phyloP scores from a whole-genome alignment of 2,888 invertebrate genomes.

The Eupithecia exiguata region DNA sequence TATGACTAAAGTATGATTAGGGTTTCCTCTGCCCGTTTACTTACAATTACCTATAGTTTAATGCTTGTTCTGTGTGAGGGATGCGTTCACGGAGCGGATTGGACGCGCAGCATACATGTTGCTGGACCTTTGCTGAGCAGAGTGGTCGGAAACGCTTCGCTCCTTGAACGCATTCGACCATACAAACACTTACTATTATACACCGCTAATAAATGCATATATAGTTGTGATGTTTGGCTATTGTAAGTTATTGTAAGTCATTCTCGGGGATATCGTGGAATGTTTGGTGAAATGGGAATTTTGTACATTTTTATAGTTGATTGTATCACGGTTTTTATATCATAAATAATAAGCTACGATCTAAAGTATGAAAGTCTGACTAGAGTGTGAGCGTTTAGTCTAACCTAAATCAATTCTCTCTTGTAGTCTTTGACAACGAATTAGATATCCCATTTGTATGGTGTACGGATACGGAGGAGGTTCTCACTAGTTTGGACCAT shows the following conservation, averaged over 20 bases:
- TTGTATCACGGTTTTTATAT: slow-evolving; percentile 45
- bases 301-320: slow-evolving; percentile 61
- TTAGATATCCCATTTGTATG: slow-evolving; percentile 57
- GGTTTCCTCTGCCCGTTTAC: slow-evolving; percentile 18
- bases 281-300: slow-evolving; percentile 52
- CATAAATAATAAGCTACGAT: slow-evolving; percentile 44
- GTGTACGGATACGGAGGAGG: slow-evolving; percentile 50
- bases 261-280: slow-evolving; percentile 63
- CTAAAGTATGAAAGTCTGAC: slow-evolving; percentile 62
- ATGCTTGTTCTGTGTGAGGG: neutral
- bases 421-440: slow-evolving; percentile 71
- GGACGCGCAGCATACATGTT: neutral
- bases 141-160: slow-evolving; percentile 8
- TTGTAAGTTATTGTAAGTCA: slow-evolving; percentile 76
- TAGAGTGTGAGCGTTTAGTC: slow-evolving; percentile 60
- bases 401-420: slow-evolving; percentile 42
- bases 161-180: slow-evolving; percentile 8
- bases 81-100: slow-evolving; percentile 19
- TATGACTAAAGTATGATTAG: slow-evolving; percentile 30
- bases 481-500: slow-evolving; percentile 44
- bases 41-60: slow-evolving; percentile 33
- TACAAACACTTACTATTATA: slow-evolving; percentile 42
- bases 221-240: slow-evolving; percentile 77
- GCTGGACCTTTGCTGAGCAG: no score
- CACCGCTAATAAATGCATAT: slow-evolving; percentile 55